Conservation (phyloP, 1,140 invertebrate genomes). For the Glomeris maerens region DNA sequence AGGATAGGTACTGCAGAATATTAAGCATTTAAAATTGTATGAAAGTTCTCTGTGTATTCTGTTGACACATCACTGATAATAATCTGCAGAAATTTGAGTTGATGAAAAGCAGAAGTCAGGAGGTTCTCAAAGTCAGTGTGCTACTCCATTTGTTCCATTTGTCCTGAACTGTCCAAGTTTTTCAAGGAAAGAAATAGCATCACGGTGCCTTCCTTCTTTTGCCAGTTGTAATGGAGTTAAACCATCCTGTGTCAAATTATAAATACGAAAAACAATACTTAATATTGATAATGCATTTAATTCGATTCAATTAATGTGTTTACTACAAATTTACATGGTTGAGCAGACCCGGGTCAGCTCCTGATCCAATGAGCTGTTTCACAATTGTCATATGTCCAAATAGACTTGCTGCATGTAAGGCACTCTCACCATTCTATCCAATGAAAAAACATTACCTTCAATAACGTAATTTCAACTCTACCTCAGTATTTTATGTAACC, state of each 20-base stretch:
- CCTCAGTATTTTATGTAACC: too few relatives aligned
- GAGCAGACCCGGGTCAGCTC: constrained; percentile 47
- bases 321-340: constrained; percentile 40
- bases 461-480: too few relatives aligned
- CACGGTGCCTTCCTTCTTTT: neutral
- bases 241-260: neutral
- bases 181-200: neutral
- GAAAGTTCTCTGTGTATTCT: too few relatives aligned
- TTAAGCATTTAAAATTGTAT: too few relatives aligned
- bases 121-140: too few relatives aligned
- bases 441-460: too few relatives aligned
- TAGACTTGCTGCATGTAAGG: constrained; percentile 73
- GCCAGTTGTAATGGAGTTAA: neutral
- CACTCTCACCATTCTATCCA: constrained; percentile 72
- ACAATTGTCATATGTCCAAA: constrained; percentile 69
- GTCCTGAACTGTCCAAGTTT: too few relatives aligned
- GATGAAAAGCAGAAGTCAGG: too few relatives aligned
- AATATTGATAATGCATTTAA: neutral
- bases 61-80: too few relatives aligned
- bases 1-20: too few relatives aligned
- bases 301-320: neutral
- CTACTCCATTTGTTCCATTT: too few relatives aligned
- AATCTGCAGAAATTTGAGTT: too few relatives aligned
- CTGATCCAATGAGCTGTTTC: constrained; percentile 55
- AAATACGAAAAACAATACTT: neutral